These are phyloP conservation scores for Hippocampus guttulatus DNA, from an alignment of 2,113 vertebrate species.

Conservation along the genomic window DNA sequence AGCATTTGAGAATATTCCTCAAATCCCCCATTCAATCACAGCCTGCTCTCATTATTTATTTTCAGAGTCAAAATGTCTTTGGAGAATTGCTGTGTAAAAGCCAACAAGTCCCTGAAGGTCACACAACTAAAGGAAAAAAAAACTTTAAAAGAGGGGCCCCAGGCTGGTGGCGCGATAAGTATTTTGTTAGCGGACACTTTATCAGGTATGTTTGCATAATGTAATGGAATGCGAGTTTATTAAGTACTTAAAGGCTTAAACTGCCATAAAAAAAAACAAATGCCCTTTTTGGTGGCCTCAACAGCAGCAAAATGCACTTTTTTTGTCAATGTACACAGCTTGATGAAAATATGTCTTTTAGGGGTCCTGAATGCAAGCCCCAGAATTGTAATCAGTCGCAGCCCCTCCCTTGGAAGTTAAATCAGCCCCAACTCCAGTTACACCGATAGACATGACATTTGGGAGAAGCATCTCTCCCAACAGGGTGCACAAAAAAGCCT, in stretches of 20 bases:
- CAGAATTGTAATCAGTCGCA: not conserved
- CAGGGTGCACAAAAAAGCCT: not conserved
- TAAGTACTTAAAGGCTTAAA: too few relatives aligned
- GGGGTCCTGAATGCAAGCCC: not conserved
- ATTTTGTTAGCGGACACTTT: not conserved
- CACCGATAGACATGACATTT: not conserved
- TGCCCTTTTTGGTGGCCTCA: not conserved
- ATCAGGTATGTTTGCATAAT: not conserved
- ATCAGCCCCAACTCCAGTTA: conserved; percentile 7
- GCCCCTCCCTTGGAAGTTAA: not conserved
- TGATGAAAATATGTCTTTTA: too few relatives aligned
- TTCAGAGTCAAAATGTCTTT: conserved; percentile 66
- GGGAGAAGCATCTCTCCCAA: too few relatives aligned
- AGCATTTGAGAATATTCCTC: conserved; percentile 6
- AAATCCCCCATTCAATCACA: conserved; percentile 46
- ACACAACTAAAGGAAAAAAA: conserved; percentile 18
- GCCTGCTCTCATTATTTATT: conserved; percentile 64
- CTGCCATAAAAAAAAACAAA: too few relatives aligned
- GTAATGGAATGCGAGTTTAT: not conserved
- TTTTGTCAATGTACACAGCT: too few relatives aligned
- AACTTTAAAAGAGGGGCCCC: conserved; percentile 8
- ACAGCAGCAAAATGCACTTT: not conserved
- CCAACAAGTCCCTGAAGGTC: conserved; percentile 59
- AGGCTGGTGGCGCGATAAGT: not conserved
- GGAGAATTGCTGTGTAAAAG: conserved; percentile 59